Conservation (phyloP, 2,888 invertebrate genomes). For the Heliconius charithonia region DNA sequence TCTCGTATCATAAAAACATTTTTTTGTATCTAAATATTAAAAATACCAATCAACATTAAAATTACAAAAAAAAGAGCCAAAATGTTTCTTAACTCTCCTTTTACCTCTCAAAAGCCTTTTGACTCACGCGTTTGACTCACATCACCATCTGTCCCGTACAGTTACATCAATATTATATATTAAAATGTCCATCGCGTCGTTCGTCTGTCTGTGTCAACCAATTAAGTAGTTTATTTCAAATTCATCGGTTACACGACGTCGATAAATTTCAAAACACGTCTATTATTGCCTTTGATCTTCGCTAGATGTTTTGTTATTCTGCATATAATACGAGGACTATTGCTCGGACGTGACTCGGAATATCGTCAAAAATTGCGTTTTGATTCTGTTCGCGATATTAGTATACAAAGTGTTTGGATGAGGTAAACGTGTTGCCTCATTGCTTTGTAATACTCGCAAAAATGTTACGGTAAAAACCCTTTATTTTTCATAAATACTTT, state of each 20-base stretch:
- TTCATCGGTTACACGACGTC: slow-evolving; percentile 71
- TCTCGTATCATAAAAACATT: too few species aligned
- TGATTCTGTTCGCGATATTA: slow-evolving; percentile 2
- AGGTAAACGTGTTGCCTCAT: slow-evolving; percentile 14
- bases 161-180: slow-evolving; percentile 62
- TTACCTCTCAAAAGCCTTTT: background rate
- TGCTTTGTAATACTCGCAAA: background rate
- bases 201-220: slow-evolving; percentile 54
- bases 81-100: background rate
- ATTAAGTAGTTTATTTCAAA: slow-evolving; percentile 63
- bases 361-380: slow-evolving; percentile 71
- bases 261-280: slow-evolving; percentile 80
- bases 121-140: slow-evolving; percentile 10
- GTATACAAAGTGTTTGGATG: slow-evolving; percentile 44
- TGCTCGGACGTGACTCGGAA: slow-evolving; percentile 76
- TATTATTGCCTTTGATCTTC: slow-evolving; percentile 81
- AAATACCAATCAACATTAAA: too few species aligned
- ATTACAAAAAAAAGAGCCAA: background rate
- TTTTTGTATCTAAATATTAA: too few species aligned
- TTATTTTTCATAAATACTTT: too few species aligned
- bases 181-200: slow-evolving; percentile 64
- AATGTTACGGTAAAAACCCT: background rate
- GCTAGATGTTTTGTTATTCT: slow-evolving; percentile 76
- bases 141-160: slow-evolving; percentile 38
- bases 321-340: slow-evolving; percentile 71